Evolutionary conservation across 2,888 invertebrate genomes (phyloP).

Genomic region (Limnephilus auricula): DNA sequence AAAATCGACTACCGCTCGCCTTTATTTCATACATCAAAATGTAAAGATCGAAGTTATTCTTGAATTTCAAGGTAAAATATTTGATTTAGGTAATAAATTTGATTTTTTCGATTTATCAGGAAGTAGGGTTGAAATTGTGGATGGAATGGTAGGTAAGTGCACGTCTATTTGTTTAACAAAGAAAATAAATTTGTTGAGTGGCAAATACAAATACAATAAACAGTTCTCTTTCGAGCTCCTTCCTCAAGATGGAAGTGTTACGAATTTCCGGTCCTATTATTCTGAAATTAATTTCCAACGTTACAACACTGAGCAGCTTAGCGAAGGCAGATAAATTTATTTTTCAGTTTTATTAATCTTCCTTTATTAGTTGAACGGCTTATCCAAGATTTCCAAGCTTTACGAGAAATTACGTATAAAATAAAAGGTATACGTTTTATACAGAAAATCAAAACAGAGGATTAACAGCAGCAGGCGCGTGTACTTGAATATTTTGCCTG

Average conservation of each 20-base stretch:
- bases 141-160: no score
- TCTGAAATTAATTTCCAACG: background rate
- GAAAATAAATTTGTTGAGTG: background rate
- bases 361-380: background rate
- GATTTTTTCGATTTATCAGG: no score
- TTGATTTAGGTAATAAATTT: no score
- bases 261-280: background rate
- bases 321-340: background rate
- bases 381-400: background rate
- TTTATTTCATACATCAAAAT: no score
- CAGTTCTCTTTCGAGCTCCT: no score
- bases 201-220: background rate
- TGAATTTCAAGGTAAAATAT: no score
- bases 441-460: background rate
- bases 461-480: background rate
- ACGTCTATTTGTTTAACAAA: background rate
- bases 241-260: background rate
- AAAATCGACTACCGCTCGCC: no score
- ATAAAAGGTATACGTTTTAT: background rate
- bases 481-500: background rate
- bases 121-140: no score
- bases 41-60: no score
- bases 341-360: background rate
- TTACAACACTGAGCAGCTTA: background rate
- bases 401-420: background rate